phyloP scores from a whole-genome alignment of 2,113 vertebrate genomes.

The Actenoides hombroni region DNA sequence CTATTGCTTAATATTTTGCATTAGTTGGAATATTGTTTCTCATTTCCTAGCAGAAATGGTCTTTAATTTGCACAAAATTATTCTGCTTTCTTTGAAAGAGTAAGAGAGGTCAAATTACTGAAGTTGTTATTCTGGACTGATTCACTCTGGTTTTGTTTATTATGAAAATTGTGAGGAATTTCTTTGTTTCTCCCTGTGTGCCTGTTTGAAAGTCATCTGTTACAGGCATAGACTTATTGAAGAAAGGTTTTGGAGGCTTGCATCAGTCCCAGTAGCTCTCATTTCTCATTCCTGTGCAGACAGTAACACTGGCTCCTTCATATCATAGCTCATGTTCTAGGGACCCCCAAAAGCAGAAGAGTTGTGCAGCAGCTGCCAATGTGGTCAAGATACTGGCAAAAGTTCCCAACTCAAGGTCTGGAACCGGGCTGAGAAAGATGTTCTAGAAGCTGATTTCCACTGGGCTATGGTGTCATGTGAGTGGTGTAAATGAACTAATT shows the following conservation, averaged over 20 bases:
- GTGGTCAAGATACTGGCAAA: neutral
- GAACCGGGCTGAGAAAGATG: neutral
- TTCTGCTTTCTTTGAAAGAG: constrained; percentile 68
- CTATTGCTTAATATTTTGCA: constrained; percentile 7
- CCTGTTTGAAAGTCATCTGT: constrained; percentile 42
- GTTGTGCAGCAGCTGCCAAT: neutral
- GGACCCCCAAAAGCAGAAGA: neutral
- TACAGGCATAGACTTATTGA: neutral
- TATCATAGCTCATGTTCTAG: fast-evolving
- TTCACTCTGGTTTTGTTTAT: constrained; percentile 66
- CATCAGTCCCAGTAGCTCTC: neutral
- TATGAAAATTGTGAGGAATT: constrained; percentile 66
- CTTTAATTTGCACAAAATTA: constrained; percentile 68
- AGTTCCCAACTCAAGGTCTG: neutral
- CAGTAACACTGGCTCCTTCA: neutral
- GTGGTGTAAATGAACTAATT: constrained; percentile 15
- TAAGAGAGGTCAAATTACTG: constrained; percentile 19
- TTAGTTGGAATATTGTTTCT: constrained; percentile 48
- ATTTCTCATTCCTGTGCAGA: neutral
- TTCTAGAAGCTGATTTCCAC: neutral
- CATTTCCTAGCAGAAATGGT: constrained; percentile 36
- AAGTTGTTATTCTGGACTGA: constrained; percentile 27
- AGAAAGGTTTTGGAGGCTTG: neutral
- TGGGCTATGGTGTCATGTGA: neutral
- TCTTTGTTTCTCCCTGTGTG: constrained; percentile 33